Evolutionary conservation across 23 tunicate genomes (phyloP).

Genomic region (Diplosoma virens): DNA sequence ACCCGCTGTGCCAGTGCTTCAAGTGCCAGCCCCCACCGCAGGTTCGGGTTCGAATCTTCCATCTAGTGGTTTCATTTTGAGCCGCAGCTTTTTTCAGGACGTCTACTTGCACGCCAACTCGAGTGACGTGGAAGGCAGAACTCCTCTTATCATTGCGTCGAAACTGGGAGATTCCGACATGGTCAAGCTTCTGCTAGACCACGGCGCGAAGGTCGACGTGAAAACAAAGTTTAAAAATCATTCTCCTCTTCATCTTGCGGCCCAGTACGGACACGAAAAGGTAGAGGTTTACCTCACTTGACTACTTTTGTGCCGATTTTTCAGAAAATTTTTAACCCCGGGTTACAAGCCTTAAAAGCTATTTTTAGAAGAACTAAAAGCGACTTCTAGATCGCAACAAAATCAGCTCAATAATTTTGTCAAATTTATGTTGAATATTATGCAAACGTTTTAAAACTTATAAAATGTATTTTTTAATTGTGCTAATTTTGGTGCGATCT

Average conservation of each 20-base stretch:
- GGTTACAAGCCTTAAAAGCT: too few species aligned
- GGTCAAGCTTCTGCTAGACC: slow-evolving; percentile 46
- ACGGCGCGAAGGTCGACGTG: slow-evolving; percentile 42
- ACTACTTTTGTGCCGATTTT: too few species aligned
- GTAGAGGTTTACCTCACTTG: too few species aligned
- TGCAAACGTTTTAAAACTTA: too few species aligned
- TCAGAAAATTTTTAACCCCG: too few species aligned
- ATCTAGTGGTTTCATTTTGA: background rate
- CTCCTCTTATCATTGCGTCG: slow-evolving; percentile 60
- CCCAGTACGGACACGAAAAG: slow-evolving; percentile 66
- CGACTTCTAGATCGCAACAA: too few species aligned
- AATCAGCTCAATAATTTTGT: too few species aligned
- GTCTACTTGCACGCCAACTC: slow-evolving; percentile 58
- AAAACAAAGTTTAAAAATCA: slow-evolving; percentile 28
- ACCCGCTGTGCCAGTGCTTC: slow-evolving; percentile 86
- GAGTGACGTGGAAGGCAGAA: slow-evolving; percentile 30
- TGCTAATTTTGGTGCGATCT: too few species aligned
- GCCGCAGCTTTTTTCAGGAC: slow-evolving; percentile 40
- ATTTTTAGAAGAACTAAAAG: too few species aligned
- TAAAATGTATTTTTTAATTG: too few species aligned
- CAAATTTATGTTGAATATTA: too few species aligned
- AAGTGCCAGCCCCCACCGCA: slow-evolving; percentile 65
- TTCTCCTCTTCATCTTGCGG: slow-evolving; percentile 69
- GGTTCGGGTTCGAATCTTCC: background rate
- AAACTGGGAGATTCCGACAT: slow-evolving; percentile 64